Evolutionary conservation across 2,113 vertebrate species (phyloP).

Genomic region (Phyllostomus discolor): DNA sequence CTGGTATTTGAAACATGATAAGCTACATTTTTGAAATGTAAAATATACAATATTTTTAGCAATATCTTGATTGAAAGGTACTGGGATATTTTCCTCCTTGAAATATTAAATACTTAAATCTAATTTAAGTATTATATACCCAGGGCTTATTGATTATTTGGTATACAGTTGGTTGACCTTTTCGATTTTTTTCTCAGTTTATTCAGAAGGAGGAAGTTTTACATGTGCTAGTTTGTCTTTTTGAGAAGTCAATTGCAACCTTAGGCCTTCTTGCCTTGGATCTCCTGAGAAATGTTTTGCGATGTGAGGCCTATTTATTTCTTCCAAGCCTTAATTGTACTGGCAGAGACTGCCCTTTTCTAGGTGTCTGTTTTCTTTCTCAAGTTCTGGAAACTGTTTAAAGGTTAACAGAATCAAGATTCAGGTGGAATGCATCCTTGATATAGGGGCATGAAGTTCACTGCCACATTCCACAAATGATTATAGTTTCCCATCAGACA

Average conservation of each 20-base stretch:
- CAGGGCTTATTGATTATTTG: background rate
- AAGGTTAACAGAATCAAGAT: slow-evolving; percentile 75
- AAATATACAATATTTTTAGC: background rate
- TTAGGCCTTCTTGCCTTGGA: slow-evolving; percentile 29
- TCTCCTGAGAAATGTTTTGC: slow-evolving; percentile 60
- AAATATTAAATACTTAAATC: slow-evolving; percentile 29
- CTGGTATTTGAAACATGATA: background rate
- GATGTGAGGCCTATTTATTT: slow-evolving; percentile 68
- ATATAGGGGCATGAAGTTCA: slow-evolving; percentile 67
- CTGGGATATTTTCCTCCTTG: background rate
- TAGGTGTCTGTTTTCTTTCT: slow-evolving; percentile 68
- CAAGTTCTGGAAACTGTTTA: slow-evolving; percentile 54
- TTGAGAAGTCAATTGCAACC: slow-evolving; percentile 53
- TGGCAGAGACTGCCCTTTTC: slow-evolving; percentile 66
- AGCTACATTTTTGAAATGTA: background rate
- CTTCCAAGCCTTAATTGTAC: slow-evolving; percentile 60
- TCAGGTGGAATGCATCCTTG: slow-evolving; percentile 62
- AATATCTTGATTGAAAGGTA: background rate
- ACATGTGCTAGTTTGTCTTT: slow-evolving; percentile 34
- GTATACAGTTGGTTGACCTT: slow-evolving; percentile 5
- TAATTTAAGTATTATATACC: background rate
- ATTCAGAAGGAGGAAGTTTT: slow-evolving; percentile 36
- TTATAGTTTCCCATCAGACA: slow-evolving; percentile 69
- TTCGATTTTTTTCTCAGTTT: background rate
- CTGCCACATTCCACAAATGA: slow-evolving; percentile 53